A percentile compares a stretch with the other conserved stretches of the same genome.
phyloP scores from a whole-genome alignment of 2,888 invertebrate species.

The Napeogenes sylphis region DNA sequence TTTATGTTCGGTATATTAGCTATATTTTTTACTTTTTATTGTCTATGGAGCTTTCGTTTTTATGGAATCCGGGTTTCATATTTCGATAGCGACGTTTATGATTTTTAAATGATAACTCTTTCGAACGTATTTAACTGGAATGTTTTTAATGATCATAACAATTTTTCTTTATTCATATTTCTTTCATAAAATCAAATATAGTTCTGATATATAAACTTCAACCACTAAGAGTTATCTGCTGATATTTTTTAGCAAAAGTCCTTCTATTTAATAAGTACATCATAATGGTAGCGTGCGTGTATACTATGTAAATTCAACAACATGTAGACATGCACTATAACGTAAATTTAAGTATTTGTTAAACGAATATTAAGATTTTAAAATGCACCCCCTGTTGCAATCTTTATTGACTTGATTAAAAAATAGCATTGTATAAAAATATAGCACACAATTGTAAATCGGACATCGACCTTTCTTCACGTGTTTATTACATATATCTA shows the following conservation, averaged over 20 bases:
- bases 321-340: slow-evolving; percentile 17
- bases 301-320: slow-evolving; percentile 21
- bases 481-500: neutral
- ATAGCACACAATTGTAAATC: neutral
- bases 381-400: slow-evolving; percentile 6
- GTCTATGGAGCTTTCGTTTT: neutral
- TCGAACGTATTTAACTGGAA: neutral
- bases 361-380: neutral
- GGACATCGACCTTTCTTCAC: no score
- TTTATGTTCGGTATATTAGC: slow-evolving; percentile 15
- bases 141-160: neutral
- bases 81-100: neutral
- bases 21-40: slow-evolving; percentile 2
- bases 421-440: neutral
- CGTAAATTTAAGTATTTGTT: slow-evolving; percentile 12
- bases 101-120: neutral
- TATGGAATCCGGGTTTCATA: neutral
- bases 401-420: neutral
- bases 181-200: no score
- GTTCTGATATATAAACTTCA: neutral
- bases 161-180: neutral
- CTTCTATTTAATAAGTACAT: slow-evolving; percentile 1
- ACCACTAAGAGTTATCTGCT: neutral
- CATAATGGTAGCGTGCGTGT: slow-evolving; percentile 26
- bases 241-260: slow-evolving; percentile 3